Percentiles rank a stretch among this genome's conserved stretches.
These are phyloP conservation scores for Tiliacea citrago DNA, from an alignment of 2,888 invertebrate species.

Conservation along the genomic window DNA sequence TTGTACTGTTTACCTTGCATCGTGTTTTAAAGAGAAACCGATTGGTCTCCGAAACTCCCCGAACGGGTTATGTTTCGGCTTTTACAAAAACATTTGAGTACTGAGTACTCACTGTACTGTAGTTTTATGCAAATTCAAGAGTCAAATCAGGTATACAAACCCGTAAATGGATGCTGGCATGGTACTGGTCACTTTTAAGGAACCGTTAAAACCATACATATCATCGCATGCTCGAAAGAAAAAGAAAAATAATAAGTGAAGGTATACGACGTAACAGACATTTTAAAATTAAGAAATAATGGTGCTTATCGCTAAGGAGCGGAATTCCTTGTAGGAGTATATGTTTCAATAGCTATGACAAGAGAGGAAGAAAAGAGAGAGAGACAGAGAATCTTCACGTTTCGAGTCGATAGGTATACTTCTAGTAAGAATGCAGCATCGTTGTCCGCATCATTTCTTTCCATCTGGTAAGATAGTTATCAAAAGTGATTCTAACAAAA, in stretches of 20 bases:
- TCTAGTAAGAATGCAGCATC: background rate
- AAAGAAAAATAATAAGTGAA: constrained; percentile 15
- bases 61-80: constrained; percentile 43
- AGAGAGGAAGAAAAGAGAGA: background rate
- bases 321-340: background rate
- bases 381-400: background rate
- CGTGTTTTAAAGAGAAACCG: constrained; percentile 47
- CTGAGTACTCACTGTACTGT: constrained; percentile 20
- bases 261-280: background rate
- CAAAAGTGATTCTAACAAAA: background rate
- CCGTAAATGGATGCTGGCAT: constrained; percentile 32
- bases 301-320: background rate
- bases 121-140: constrained; percentile 51
- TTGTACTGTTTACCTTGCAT: constrained; percentile 8
- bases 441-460: background rate
- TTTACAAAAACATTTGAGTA: constrained; percentile 34
- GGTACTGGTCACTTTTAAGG: constrained; percentile 4
- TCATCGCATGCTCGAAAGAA: background rate
- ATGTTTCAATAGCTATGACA: background rate
- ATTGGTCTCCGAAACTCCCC: constrained; percentile 29
- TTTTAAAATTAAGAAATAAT: constrained; percentile 4
- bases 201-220: constrained; percentile 4
- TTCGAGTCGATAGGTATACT: background rate
- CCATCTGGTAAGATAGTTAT: background rate
- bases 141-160: constrained; percentile 10